Percentiles rank a stretch among this genome's conserved stretches.
phyloP scores from a whole-genome alignment of 2,888 invertebrate species.

The Choreutis nemorana region DNA sequence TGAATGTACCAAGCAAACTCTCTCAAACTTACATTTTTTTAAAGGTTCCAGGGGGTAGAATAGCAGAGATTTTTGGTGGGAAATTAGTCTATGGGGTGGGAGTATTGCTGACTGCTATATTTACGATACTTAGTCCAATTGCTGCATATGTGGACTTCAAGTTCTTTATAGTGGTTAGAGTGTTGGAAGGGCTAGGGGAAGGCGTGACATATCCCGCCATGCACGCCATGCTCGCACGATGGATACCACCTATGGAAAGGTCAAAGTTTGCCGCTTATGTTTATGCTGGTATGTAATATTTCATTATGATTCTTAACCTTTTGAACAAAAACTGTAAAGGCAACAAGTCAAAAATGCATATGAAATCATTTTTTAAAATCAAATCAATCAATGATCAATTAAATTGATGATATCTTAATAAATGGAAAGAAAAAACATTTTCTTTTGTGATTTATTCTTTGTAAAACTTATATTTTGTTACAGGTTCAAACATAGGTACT shows the following conservation, averaged over 20 bases:
- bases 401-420: too few species aligned
- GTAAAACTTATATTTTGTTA: slow-evolving; percentile 10
- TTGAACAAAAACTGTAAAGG: too few species aligned
- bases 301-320: slow-evolving; percentile 1
- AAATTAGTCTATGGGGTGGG: slow-evolving; percentile 86
- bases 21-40: slow-evolving; percentile 6
- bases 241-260: slow-evolving; percentile 93
- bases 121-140: slow-evolving; percentile 84
- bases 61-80: slow-evolving; percentile 89
- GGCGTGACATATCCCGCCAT: slow-evolving; percentile 94
- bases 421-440: too few species aligned
- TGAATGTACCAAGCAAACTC: too few species aligned
- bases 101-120: slow-evolving; percentile 80
- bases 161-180: slow-evolving; percentile 76
- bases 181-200: slow-evolving; percentile 86
- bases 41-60: slow-evolving; percentile 75
- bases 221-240: slow-evolving; percentile 91
- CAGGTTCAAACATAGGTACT: slow-evolving; percentile 90
- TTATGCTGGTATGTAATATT: slow-evolving; percentile 71
- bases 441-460: too few species aligned
- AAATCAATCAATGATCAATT: too few species aligned
- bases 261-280: slow-evolving; percentile 89
- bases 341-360: too few species aligned
- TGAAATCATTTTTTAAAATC: too few species aligned
- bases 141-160: slow-evolving; percentile 75